Conservation (phyloP, 2,888 invertebrate genomes). For the Tenthredo scrophulariae region DNA sequence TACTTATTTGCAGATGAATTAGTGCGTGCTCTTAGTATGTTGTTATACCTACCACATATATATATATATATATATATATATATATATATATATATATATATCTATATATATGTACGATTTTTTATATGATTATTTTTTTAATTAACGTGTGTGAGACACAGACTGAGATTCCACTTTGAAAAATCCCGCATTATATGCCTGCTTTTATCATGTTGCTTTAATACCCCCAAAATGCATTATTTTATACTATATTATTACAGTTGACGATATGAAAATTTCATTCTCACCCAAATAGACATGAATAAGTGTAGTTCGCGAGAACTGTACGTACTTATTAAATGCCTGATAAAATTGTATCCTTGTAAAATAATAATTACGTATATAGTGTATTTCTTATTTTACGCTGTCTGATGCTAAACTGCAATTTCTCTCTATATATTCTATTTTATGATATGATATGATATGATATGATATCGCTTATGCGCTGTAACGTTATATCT, state of each 20-base stretch:
- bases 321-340: neutral
- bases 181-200: neutral
- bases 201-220: neutral
- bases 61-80: neutral
- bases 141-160: neutral
- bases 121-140: neutral
- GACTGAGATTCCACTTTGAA: neutral
- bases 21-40: slow-evolving; percentile 3
- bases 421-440: neutral
- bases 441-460: too few species aligned
- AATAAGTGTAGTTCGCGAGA: too few species aligned
- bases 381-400: neutral
- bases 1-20: neutral
- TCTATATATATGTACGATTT: neutral
- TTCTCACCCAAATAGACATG: too few species aligned
- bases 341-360: neutral
- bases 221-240: neutral
- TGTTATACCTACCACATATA: neutral
- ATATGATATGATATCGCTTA: neutral
- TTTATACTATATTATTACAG: neutral
- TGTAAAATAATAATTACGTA: neutral
- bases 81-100: too few species aligned
- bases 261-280: neutral
- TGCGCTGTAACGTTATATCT: neutral
- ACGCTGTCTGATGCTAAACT: neutral